Percentiles rank a stretch among this genome's conserved stretches.
Evolutionary conservation across 1,140 invertebrate genomes (phyloP).

Genomic region (Octopus sinensis): DNA sequence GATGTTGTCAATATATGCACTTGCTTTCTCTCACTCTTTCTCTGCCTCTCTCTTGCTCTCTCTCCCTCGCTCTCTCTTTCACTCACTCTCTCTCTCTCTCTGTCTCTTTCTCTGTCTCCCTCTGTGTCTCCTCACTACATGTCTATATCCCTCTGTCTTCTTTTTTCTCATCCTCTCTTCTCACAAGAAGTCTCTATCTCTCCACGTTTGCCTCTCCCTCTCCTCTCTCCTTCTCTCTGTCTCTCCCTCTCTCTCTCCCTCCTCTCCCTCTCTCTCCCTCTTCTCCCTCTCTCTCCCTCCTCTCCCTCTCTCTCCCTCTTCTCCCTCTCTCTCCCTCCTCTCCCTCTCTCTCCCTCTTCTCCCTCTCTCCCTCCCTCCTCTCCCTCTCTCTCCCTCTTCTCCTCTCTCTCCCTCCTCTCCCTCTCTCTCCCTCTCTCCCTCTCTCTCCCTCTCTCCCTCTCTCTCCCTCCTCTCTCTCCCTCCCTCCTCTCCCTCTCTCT

Average conservation of each 20-base stretch:
- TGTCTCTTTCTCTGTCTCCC: not conserved
- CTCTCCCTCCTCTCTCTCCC: not conserved
- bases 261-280: not conserved
- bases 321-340: not conserved
- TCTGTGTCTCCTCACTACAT: not conserved
- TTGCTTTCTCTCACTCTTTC: not conserved
- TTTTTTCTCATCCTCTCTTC: not conserved
- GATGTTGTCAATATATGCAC: too few relatives aligned
- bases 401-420: not conserved
- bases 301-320: not conserved
- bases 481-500: not conserved
- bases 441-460: not conserved
- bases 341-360: not conserved
- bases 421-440: not conserved
- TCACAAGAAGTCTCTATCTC: not conserved
- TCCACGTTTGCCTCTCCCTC: not conserved
- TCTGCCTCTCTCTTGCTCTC: not conserved
- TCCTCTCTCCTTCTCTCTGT: not conserved
- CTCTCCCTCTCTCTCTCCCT: not conserved
- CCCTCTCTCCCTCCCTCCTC: not conserved
- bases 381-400: not conserved
- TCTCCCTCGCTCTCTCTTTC: not conserved
- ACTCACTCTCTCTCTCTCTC: not conserved
- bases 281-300: not conserved
- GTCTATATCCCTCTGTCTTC: not conserved